Percentiles rank a stretch among this genome's conserved stretches.
Evolutionary conservation across 2,888 invertebrate genomes (phyloP).

Genomic region (Acrobasis repandana): DNA sequence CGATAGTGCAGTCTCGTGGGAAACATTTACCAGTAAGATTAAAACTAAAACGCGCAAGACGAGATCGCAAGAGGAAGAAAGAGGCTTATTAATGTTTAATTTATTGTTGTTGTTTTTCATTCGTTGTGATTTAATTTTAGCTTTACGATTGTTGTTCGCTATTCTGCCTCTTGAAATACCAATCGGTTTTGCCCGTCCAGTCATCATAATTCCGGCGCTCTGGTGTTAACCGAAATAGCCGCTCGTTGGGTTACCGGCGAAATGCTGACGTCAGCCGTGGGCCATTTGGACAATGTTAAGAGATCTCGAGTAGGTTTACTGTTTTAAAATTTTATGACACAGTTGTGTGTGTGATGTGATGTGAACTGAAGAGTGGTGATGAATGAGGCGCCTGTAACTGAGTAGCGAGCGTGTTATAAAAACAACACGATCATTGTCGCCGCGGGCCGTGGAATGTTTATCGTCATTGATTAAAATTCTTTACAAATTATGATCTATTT

Average conservation of each 20-base stretch:
- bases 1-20: slow-evolving; percentile 21
- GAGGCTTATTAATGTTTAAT: slow-evolving; percentile 18
- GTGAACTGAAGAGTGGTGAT: not conserved
- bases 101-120: slow-evolving; percentile 20
- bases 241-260: slow-evolving; percentile 60
- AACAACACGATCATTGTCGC: not conserved
- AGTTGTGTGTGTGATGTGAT: slow-evolving; percentile 1
- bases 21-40: slow-evolving; percentile 4
- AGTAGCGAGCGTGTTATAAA: not conserved
- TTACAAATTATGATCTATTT: not conserved
- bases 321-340: slow-evolving; percentile 16
- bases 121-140: slow-evolving; percentile 39
- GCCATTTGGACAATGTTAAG: slow-evolving; percentile 66
- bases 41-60: not conserved
- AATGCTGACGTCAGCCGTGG: slow-evolving; percentile 63
- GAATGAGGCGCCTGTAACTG: slow-evolving; percentile 7
- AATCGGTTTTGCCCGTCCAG: slow-evolving; percentile 62
- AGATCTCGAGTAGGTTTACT: slow-evolving; percentile 21
- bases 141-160: slow-evolving; percentile 45
- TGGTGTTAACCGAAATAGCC: slow-evolving; percentile 62
- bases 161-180: slow-evolving; percentile 58
- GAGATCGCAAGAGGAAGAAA: not conserved
- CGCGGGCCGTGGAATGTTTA: not conserved
- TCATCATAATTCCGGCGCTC: slow-evolving; percentile 60
- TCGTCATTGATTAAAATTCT: not conserved